Evolutionary conservation across 2,888 invertebrate species (phyloP).

Genomic region (Arctia plantaginis): DNA sequence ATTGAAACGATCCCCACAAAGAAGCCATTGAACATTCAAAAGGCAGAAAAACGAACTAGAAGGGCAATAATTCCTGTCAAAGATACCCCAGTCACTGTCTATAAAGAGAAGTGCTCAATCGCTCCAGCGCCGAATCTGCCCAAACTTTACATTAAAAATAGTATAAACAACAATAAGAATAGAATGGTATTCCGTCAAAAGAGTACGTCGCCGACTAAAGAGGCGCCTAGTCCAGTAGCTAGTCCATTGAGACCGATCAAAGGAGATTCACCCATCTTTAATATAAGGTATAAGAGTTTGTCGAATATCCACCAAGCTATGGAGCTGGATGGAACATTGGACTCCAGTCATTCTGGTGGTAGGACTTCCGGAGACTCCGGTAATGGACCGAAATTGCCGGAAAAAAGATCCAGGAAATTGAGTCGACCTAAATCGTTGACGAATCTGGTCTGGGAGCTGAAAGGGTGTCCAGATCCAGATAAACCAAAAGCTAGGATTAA

Average conservation of each 20-base stretch:
- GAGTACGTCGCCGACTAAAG: conserved; percentile 90
- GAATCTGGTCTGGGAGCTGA: conserved; percentile 94
- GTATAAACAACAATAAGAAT: conserved; percentile 88
- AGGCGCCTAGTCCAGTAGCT: conserved; percentile 88
- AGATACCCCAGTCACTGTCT: conserved; percentile 84
- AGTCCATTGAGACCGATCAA: conserved; percentile 86
- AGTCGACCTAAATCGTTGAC: conserved; percentile 94
- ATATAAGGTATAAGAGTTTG: conserved; percentile 90
- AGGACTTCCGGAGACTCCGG: conserved; percentile 94
- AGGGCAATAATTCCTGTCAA: conserved; percentile 87
- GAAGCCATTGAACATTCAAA: conserved; percentile 86
- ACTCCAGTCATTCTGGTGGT: conserved; percentile 95
- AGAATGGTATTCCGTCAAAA: conserved; percentile 90
- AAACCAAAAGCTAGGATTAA: conserved; percentile 84
- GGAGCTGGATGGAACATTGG: conserved; percentile 93
- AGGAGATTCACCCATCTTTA: conserved; percentile 91
- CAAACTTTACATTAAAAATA: conserved; percentile 93
- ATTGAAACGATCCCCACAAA: conserved; percentile 96
- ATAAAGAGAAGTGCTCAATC: conserved; percentile 86
- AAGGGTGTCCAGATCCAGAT: conserved; percentile 79
- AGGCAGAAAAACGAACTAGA: conserved; percentile 92
- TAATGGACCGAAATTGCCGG: conserved; percentile 91
- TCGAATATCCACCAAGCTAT: conserved; percentile 91
- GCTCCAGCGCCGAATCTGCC: conserved; percentile 87
- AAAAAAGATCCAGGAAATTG: conserved; percentile 92